phyloP scores from a whole-genome alignment of 2,797 vertebrate genomes.

The Anableps anableps region DNA sequence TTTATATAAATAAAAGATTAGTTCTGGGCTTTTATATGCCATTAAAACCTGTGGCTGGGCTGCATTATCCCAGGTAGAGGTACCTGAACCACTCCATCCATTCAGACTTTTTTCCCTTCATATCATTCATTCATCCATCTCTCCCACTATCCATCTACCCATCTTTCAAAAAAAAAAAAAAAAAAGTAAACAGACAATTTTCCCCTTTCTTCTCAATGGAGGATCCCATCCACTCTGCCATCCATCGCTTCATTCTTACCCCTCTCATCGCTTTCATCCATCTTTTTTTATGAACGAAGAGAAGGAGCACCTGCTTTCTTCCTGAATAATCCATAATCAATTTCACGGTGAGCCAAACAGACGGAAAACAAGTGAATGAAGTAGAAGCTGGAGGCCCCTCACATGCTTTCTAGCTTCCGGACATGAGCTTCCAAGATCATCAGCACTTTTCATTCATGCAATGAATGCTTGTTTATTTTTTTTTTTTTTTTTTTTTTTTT shows the following conservation, averaged over 20 bases:
- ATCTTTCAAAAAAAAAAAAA: constrained; percentile 76
- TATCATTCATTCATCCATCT: constrained; percentile 73
- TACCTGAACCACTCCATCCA: constrained; percentile 75
- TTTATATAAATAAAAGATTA: constrained; percentile 83
- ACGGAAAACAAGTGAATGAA: constrained; percentile 77
- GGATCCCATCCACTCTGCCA: constrained; percentile 43
- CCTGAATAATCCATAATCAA: constrained; percentile 84
- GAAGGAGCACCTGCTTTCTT: constrained; percentile 70
- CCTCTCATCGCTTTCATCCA: constrained; percentile 62
- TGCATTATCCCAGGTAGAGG: constrained; percentile 79
- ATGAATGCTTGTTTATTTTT: constrained; percentile 2
- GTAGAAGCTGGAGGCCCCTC: constrained; percentile 12
- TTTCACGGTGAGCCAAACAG: constrained; percentile 69
- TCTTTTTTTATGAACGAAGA: constrained; percentile 79
- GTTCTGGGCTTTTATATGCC: constrained; percentile 81
- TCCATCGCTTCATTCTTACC: constrained; percentile 66
- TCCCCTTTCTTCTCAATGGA: constrained; percentile 82
- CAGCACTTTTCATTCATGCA: constrained; percentile 60
- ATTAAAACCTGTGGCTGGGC: constrained; percentile 74
- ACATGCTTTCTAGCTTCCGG: constrained; percentile 22
- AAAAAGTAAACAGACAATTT: constrained; percentile 71
- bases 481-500: no score
- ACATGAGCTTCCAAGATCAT: constrained; percentile 49
- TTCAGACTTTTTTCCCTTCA: constrained; percentile 41
- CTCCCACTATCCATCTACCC: constrained; percentile 70